Percentiles rank a stretch among this genome's conserved stretches.
Evolutionary conservation across 2,113 vertebrate genomes (phyloP).

Genomic region (Acanthochromis polyacanthus): DNA sequence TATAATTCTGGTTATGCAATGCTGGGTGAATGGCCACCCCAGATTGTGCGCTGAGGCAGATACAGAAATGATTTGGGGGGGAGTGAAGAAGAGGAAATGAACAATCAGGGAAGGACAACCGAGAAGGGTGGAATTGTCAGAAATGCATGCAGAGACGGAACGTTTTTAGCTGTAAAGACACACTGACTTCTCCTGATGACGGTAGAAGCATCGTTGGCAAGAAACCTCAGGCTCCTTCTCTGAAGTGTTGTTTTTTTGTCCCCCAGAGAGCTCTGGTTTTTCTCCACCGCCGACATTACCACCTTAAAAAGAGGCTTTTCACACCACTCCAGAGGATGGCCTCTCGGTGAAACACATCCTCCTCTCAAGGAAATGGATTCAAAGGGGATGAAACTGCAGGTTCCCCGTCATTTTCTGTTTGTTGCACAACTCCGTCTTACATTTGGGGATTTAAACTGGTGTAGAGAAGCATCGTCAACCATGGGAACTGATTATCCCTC

Average conservation of each 20-base stretch:
- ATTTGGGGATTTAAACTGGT: conserved; percentile 18
- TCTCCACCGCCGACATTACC: conserved; percentile 3
- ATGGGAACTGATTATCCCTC: conserved; percentile 31
- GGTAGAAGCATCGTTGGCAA: background rate
- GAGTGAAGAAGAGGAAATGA: conserved; percentile 32
- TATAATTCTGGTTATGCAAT: conserved; percentile 81
- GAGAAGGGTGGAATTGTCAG: background rate
- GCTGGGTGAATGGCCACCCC: conserved; percentile 68
- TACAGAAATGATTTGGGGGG: conserved; percentile 17
- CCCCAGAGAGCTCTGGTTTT: conserved; percentile 3
- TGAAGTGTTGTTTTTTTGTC: conserved; percentile 6
- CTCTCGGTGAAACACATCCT: conserved; percentile 6
- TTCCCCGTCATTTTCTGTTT: conserved; percentile 8
- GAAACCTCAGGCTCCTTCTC: conserved; percentile 6
- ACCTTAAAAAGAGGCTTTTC: conserved; percentile 19
- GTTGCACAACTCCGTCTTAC: conserved; percentile 8
- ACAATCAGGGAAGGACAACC: conserved; percentile 1
- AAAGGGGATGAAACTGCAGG: background rate
- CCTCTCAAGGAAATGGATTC: conserved; percentile 1
- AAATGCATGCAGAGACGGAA: background rate
- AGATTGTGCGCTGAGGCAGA: conserved; percentile 70
- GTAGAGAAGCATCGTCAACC: conserved; percentile 7
- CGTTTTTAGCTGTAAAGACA: conserved; percentile 7
- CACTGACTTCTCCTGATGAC: background rate
- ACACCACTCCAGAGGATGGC: background rate